Percentiles rank a stretch among this genome's conserved stretches.
phyloP scores from a whole-genome alignment of 2,797 vertebrate genomes.

The Merluccius polli region DNA sequence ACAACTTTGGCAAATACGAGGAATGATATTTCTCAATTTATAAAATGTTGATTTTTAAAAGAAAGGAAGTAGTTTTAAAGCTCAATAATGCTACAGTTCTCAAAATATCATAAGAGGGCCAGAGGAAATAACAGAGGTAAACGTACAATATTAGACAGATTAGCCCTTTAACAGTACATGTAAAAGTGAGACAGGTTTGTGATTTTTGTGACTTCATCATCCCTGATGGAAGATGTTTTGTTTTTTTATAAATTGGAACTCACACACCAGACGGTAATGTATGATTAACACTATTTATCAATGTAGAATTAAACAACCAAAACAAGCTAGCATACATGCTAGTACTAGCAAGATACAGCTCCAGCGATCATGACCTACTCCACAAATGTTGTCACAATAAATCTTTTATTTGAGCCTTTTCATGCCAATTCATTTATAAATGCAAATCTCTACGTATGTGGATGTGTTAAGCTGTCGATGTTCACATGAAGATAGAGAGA shows the following conservation, averaged over 20 bases:
- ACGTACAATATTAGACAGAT: constrained; percentile 68
- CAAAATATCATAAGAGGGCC: constrained; percentile 28
- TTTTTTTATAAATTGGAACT: constrained; percentile 13
- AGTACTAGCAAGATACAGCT: constrained; percentile 38
- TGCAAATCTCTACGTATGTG: not conserved
- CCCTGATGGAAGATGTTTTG: constrained; percentile 35
- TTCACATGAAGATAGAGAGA: not conserved
- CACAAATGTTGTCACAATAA: constrained; percentile 27
- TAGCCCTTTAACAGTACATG: constrained; percentile 75
- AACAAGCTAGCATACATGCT: constrained; percentile 11
- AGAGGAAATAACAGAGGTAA: constrained; percentile 61
- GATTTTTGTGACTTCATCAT: constrained; percentile 37
- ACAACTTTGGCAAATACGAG: constrained; percentile 76
- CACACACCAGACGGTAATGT: not conserved
- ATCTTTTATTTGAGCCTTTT: constrained; percentile 1
- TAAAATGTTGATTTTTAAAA: constrained; percentile 46
- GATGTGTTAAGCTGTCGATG: not conserved
- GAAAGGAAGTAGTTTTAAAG: constrained; percentile 63
- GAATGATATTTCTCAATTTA: constrained; percentile 46
- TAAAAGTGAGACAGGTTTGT: constrained; percentile 37
- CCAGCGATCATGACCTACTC: constrained; percentile 13
- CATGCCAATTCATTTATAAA: not conserved
- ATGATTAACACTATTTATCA: not conserved
- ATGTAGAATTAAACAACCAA: not conserved
- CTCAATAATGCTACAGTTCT: constrained; percentile 71